These are phyloP conservation scores for Synanthedon vespiformis DNA, from an alignment of 2,888 invertebrate species.

Conservation along the genomic window DNA sequence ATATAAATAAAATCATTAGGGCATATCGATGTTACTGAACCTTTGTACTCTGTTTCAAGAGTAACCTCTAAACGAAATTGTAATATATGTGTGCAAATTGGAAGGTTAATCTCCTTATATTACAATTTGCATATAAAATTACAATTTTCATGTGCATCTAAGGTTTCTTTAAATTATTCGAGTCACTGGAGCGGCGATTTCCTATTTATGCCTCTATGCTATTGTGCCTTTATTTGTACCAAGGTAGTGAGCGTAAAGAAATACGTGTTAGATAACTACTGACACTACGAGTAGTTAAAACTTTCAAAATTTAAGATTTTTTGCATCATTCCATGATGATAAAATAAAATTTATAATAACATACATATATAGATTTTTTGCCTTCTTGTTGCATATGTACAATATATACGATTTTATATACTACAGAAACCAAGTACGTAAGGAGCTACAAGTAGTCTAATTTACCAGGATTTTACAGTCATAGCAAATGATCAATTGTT, in stretches of 20 bases:
- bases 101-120: constrained; percentile 31
- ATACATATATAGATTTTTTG: too few relatives aligned
- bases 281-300: constrained; percentile 7
- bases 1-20: background rate
- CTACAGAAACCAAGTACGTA: too few relatives aligned
- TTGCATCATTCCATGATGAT: too few relatives aligned
- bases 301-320: background rate
- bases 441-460: too few relatives aligned
- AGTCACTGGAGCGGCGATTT: constrained; percentile 63
- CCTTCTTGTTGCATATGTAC: too few relatives aligned
- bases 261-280: constrained; percentile 35
- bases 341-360: too few relatives aligned
- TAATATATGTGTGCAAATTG: constrained; percentile 6
- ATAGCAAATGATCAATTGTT: too few relatives aligned
- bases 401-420: too few relatives aligned
- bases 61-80: background rate
- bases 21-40: background rate
- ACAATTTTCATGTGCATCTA: constrained; percentile 61
- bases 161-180: constrained; percentile 59
- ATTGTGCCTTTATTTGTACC: constrained; percentile 60
- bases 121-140: constrained; percentile 59
- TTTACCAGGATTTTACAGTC: too few relatives aligned
- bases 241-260: constrained; percentile 52
- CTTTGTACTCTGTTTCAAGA: background rate
- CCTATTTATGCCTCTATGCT: constrained; percentile 54